phyloP scores from a whole-genome alignment of 2,888 invertebrate species.

The Philaethria dido region DNA sequence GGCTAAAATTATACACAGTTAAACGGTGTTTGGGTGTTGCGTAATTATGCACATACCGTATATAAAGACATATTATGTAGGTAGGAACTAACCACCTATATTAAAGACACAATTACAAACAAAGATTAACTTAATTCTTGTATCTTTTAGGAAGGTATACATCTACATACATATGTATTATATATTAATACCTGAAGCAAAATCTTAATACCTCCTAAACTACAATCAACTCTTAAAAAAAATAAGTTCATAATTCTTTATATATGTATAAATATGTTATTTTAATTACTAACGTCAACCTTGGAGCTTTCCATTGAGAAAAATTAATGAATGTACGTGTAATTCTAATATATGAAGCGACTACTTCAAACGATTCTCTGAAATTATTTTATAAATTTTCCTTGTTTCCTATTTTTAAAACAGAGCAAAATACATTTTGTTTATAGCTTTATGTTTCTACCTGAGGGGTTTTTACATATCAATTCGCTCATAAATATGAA shows the following conservation, averaged over 20 bases:
- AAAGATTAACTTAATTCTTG: too few species aligned
- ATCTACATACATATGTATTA: too few species aligned
- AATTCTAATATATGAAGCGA: not conserved
- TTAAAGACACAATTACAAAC: too few species aligned
- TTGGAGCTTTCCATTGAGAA: conserved; percentile 1
- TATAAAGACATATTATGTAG: too few species aligned
- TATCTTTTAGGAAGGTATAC: too few species aligned
- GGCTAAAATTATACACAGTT: conserved; percentile 22
- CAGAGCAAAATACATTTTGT: not conserved
- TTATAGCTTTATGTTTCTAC: not conserved
- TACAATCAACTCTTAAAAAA: too few species aligned
- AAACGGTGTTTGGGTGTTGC: conserved; percentile 13
- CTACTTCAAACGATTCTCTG: conserved; percentile 1
- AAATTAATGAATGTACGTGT: conserved; percentile 1
- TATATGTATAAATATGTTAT: too few species aligned
- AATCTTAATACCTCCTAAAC: too few species aligned
- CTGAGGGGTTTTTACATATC: not conserved
- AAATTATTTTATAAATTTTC: conserved; percentile 1
- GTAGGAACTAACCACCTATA: too few species aligned
- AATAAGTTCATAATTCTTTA: too few species aligned
- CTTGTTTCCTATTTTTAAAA: conserved; percentile 5
- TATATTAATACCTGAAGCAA: too few species aligned
- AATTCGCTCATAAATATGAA: not conserved
- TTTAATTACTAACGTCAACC: not conserved
- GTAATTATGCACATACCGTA: not conserved